phyloP scores from a whole-genome alignment of 2,888 invertebrate genomes.

The Cerceris rybyensis region DNA sequence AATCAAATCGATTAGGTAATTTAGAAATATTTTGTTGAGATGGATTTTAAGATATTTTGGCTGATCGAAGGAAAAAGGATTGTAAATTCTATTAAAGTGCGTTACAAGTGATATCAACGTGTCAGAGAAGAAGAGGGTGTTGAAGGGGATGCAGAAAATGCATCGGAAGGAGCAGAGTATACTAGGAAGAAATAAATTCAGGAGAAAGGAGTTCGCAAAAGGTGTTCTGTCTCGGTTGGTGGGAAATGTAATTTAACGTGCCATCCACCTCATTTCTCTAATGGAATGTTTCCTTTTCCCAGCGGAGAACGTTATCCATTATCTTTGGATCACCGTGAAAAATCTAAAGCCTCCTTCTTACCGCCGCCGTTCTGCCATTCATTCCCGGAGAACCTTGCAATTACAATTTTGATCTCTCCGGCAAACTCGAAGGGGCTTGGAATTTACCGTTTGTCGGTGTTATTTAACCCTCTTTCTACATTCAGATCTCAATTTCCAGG shows the following conservation, averaged over 20 bases:
- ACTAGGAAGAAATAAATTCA: background rate
- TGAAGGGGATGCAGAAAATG: background rate
- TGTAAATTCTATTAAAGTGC: too few species aligned
- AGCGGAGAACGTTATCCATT: conserved; percentile 30
- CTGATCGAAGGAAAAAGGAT: too few species aligned
- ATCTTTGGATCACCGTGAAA: conserved; percentile 35
- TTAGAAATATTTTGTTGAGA: too few species aligned
- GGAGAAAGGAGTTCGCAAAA: conserved; percentile 10
- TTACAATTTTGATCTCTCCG: conserved; percentile 3
- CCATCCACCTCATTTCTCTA: conserved; percentile 61
- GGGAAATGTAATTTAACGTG: conserved; percentile 61
- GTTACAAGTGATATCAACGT: too few species aligned
- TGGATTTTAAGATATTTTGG: too few species aligned
- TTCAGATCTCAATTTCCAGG: too few species aligned
- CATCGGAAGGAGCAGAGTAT: background rate
- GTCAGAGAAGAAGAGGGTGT: too few species aligned
- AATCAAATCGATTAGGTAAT: too few species aligned
- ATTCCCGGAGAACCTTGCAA: background rate
- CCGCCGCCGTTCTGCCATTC: background rate
- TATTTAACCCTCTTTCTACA: too few species aligned
- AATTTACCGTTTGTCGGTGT: background rate
- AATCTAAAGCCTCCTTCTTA: conserved; percentile 12
- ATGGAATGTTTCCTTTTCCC: conserved; percentile 59
- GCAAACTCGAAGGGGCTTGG: background rate
- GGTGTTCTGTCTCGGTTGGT: conserved; percentile 24